phyloP scores from a whole-genome alignment of 2,113 vertebrate genomes.

The Oenanthe melanoleuca region DNA sequence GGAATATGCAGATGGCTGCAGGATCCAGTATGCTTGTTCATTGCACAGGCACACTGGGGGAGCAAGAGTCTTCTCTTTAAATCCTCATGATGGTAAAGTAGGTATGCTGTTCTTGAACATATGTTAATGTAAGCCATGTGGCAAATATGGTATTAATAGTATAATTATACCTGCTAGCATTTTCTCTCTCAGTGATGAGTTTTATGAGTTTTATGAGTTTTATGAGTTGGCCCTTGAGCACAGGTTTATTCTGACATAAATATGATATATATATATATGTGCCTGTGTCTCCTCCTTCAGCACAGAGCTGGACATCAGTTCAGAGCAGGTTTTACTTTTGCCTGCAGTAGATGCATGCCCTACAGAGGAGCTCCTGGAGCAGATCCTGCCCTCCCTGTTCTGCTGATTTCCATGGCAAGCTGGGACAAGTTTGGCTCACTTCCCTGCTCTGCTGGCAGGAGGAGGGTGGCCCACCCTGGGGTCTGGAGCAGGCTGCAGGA shows the following conservation, averaged over 20 bases:
- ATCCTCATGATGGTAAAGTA: neutral
- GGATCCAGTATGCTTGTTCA: neutral
- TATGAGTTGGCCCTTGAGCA: neutral
- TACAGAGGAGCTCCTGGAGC: neutral
- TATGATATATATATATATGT: accelerated
- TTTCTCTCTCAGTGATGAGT: neutral
- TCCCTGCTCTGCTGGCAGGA: neutral
- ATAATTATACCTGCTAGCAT: neutral
- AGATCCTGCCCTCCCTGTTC: neutral
- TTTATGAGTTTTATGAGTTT: no score
- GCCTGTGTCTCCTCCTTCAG: neutral
- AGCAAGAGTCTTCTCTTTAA: neutral
- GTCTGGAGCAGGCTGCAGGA: accelerated
- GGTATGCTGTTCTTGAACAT: neutral
- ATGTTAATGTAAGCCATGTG: neutral
- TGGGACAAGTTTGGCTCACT: neutral
- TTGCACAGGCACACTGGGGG: neutral
- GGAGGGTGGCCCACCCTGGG: accelerated
- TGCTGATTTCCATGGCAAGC: neutral
- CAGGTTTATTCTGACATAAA: neutral
- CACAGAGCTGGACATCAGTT: neutral
- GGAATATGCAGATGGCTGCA: neutral
- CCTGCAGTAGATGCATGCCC: accelerated
- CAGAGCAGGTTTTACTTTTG: neutral
- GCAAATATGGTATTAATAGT: neutral